phyloP scores from a whole-genome alignment of 1,140 invertebrate genomes.

The Littorina saxatilis region DNA sequence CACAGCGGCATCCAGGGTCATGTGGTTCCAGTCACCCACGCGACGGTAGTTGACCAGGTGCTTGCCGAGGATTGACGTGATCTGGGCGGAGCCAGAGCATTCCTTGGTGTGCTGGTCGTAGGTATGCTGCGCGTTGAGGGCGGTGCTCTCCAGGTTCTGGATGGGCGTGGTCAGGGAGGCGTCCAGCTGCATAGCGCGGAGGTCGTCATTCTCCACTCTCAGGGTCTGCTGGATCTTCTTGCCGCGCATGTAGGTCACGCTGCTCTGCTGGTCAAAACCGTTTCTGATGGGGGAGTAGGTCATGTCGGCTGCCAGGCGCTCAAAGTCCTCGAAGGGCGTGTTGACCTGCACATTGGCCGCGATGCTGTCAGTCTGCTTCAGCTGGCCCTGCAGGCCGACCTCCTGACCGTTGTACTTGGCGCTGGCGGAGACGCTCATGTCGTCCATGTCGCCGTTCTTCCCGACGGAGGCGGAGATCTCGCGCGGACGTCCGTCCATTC shows the following conservation, averaged over 20 bases:
- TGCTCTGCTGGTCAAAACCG: background rate
- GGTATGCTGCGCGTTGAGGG: background rate
- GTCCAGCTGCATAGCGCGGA: background rate
- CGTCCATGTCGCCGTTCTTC: background rate
- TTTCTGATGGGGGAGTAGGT: too few relatives aligned
- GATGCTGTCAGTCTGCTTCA: background rate
- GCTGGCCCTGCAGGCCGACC: background rate
- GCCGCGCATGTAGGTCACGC: slow-evolving; percentile 13
- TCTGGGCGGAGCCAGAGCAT: background rate
- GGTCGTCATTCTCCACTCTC: background rate
- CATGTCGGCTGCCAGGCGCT: too few relatives aligned
- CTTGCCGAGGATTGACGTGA: background rate
- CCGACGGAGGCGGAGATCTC: background rate
- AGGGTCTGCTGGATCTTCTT: slow-evolving; percentile 15
- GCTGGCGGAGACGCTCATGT: background rate
- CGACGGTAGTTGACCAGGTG: background rate
- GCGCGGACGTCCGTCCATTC: background rate
- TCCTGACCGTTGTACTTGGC: slow-evolving; percentile 12
- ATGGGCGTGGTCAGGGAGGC: slow-evolving; percentile 18
- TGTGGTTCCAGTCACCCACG: background rate
- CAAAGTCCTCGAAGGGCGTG: slow-evolving; percentile 21
- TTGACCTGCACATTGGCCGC: background rate
- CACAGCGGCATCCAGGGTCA: background rate
- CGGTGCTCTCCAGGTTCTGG: background rate
- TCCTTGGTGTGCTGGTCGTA: background rate